These are phyloP conservation scores for Serrognathus titanus DNA, from an alignment of 2,888 invertebrate genomes.

Conservation along the genomic window DNA sequence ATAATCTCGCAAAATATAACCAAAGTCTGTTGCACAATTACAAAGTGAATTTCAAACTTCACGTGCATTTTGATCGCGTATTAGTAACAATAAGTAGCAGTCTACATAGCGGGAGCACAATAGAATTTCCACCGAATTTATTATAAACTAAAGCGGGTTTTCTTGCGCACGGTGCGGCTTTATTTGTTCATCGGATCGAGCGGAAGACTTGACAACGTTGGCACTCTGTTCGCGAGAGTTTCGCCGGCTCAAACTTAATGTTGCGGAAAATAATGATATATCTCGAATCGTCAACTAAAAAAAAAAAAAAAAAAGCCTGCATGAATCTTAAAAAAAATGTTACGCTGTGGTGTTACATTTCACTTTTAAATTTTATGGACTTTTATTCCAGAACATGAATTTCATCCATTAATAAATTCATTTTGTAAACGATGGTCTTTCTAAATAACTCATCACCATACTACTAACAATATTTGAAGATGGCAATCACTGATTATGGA, in stretches of 20 bases:
- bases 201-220: constrained; percentile 24
- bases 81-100: too few relatives aligned
- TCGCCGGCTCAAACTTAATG: constrained; percentile 24
- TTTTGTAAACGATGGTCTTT: too few relatives aligned
- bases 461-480: too few relatives aligned
- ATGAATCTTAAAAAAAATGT: constrained; percentile 14
- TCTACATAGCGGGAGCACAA: constrained; percentile 4
- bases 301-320: background rate
- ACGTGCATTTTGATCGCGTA: too few relatives aligned
- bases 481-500: too few relatives aligned
- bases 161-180: constrained; percentile 23
- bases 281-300: constrained; percentile 23
- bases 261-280: constrained; percentile 27
- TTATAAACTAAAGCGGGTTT: constrained; percentile 23
- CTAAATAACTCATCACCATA: too few relatives aligned
- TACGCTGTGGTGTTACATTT: background rate
- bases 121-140: constrained; percentile 23
- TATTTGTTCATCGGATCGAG: constrained; percentile 24
- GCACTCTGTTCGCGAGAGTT: constrained; percentile 21
- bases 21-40: too few relatives aligned
- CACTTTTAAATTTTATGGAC: too few relatives aligned
- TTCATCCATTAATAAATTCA: too few relatives aligned
- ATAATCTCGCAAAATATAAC: too few relatives aligned
- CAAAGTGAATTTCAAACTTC: too few relatives aligned
- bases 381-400: too few relatives aligned